Conservation (phyloP, 2,113 vertebrate species). For the Apodemus sylvaticus region DNA sequence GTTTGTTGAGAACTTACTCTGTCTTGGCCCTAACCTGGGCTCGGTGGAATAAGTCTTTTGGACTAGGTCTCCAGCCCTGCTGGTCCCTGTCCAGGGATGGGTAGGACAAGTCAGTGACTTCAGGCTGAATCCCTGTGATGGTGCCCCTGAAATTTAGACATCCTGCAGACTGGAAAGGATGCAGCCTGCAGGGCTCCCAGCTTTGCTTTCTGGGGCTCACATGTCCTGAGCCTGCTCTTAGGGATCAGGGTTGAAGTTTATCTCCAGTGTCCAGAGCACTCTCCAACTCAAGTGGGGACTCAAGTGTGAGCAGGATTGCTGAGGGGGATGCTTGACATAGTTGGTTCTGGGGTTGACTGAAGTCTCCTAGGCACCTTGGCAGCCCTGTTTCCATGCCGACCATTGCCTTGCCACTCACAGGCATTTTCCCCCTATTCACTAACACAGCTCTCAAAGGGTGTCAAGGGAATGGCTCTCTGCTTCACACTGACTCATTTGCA, state of each 20-base stretch:
- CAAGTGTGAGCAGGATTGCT: not conserved
- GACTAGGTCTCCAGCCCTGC: not conserved
- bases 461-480: not conserved
- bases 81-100: not conserved
- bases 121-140: not conserved
- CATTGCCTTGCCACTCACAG: slow-evolving; percentile 1
- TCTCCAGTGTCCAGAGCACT: not conserved
- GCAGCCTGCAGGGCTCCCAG: not conserved
- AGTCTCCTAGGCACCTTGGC: slow-evolving; percentile 23
- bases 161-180: not conserved
- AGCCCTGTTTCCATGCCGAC: slow-evolving; percentile 70
- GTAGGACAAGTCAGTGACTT: accelerated
- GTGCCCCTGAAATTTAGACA: not conserved
- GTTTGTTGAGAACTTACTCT: not conserved
- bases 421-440: not conserved
- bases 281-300: not conserved
- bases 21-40: not conserved
- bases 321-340: slow-evolving; percentile 25
- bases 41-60: accelerated
- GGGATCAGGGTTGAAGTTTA: not conserved
- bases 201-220: not conserved
- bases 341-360: not conserved
- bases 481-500: slow-evolving; percentile 48
- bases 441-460: slow-evolving; percentile 22
- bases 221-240: not conserved